Evolutionary conservation across 2,797 vertebrate genomes (phyloP).

Genomic region (Epinephelus coioides): DNA sequence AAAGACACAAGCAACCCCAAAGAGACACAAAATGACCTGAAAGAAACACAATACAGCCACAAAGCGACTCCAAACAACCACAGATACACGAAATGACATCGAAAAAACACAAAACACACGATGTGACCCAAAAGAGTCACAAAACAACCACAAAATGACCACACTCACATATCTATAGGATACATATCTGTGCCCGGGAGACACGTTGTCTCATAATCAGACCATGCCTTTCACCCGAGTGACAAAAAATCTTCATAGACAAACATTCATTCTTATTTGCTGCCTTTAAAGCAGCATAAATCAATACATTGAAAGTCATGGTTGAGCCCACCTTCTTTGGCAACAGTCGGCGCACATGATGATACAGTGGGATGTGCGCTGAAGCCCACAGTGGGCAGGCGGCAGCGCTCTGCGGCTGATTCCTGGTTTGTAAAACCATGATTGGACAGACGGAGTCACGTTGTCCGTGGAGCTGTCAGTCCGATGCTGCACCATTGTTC

Average conservation of each 20-base stretch:
- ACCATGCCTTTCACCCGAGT: background rate
- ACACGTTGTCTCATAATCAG: too few species aligned
- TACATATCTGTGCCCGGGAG: too few species aligned
- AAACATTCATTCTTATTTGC: background rate
- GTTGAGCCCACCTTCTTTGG: background rate
- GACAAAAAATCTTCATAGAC: background rate
- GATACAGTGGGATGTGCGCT: constrained; percentile 3
- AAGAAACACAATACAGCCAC: too few species aligned
- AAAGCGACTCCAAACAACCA: too few species aligned
- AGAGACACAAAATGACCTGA: too few species aligned
- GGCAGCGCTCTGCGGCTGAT: constrained; percentile 66
- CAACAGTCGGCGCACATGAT: constrained; percentile 39
- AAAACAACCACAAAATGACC: too few species aligned
- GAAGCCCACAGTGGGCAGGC: constrained; percentile 38
- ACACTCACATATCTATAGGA: too few species aligned
- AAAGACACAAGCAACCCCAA: too few species aligned
- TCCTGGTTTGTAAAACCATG: constrained; percentile 54
- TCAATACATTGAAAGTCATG: background rate
- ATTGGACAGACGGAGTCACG: constrained; percentile 85
- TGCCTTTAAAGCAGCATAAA: background rate
- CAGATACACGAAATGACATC: too few species aligned
- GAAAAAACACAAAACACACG: too few species aligned
- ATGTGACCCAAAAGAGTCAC: too few species aligned
- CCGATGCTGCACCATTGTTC: constrained; percentile 88
- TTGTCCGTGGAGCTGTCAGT: constrained; percentile 81